A percentile compares a stretch with the other conserved stretches of the same genome.
Conservation (phyloP, 2,797 vertebrate species). For the Sibirionetta formosa region DNA sequence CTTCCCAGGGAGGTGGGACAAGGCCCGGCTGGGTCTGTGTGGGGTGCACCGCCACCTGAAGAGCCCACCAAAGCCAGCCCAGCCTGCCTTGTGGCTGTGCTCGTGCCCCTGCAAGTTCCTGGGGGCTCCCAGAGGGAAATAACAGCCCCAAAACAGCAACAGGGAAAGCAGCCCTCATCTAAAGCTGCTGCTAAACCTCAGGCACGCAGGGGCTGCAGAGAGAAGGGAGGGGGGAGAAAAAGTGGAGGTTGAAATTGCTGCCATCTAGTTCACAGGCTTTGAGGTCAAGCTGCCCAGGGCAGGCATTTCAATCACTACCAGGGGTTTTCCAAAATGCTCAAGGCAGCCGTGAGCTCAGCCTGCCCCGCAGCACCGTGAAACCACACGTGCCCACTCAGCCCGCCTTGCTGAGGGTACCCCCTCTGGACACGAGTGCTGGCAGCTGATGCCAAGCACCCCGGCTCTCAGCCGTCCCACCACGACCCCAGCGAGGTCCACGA, state of each 20-base stretch:
- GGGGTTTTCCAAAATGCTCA: background rate
- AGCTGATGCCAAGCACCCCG: background rate
- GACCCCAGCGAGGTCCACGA: accelerated
- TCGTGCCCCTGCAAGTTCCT: background rate
- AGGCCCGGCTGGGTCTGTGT: background rate
- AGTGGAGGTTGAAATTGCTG: background rate
- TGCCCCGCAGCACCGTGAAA: accelerated
- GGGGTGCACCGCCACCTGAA: background rate
- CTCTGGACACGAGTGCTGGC: accelerated
- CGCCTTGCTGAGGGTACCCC: background rate
- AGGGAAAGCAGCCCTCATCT: background rate
- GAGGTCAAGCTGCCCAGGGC: background rate
- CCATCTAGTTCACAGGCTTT: background rate
- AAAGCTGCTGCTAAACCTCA: background rate
- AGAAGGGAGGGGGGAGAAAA: accelerated
- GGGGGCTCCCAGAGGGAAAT: constrained; percentile 10
- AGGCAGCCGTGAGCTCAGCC: background rate
- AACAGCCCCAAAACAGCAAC: background rate
- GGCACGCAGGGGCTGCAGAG: background rate
- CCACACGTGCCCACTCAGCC: background rate
- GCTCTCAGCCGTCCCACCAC: background rate
- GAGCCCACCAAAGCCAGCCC: constrained; percentile 70
- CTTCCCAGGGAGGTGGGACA: background rate
- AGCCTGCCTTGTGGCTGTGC: constrained; percentile 5
- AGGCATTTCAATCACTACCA: background rate